Conservation (phyloP, 2,888 invertebrate genomes). For the Dermolepida albohirtum region DNA sequence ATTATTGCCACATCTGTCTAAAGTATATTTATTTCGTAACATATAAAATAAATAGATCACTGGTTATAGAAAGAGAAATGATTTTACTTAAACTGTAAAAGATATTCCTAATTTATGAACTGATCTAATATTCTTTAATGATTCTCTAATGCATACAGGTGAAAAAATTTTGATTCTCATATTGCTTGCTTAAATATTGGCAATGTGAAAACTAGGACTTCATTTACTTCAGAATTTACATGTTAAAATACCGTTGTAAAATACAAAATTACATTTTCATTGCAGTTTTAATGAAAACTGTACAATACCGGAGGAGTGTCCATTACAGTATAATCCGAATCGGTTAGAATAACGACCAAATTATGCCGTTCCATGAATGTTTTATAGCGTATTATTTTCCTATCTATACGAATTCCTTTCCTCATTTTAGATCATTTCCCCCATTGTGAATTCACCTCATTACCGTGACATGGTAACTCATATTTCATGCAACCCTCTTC, state of each 20-base stretch:
- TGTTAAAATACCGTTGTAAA: constrained; percentile 40
- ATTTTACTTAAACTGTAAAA: too few relatives aligned
- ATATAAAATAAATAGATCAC: too few relatives aligned
- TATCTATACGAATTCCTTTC: constrained; percentile 10
- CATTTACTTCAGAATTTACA: constrained; percentile 27
- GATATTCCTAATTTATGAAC: too few relatives aligned
- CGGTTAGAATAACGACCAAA: constrained; percentile 52
- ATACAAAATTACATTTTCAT: constrained; percentile 57
- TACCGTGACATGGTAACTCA: background rate
- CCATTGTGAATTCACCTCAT: background rate
- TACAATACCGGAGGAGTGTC: constrained; percentile 54
- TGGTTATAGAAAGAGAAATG: too few relatives aligned
- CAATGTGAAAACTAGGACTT: background rate
- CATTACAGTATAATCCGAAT: constrained; percentile 54
- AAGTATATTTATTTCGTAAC: too few relatives aligned
- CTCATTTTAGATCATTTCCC: constrained; percentile 4
- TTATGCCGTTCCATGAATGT: constrained; percentile 50
- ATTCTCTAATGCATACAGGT: too few relatives aligned
- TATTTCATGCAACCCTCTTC: constrained; percentile 11
- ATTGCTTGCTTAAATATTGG: too few relatives aligned
- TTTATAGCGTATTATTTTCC: constrained; percentile 24
- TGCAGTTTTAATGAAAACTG: constrained; percentile 58
- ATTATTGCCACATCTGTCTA: too few relatives aligned
- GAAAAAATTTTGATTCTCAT: too few relatives aligned
- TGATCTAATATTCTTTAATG: too few relatives aligned